Percentiles rank a stretch among this genome's conserved stretches.
phyloP scores from a whole-genome alignment of 2,113 vertebrate genomes.

The Ovis aries region DNA sequence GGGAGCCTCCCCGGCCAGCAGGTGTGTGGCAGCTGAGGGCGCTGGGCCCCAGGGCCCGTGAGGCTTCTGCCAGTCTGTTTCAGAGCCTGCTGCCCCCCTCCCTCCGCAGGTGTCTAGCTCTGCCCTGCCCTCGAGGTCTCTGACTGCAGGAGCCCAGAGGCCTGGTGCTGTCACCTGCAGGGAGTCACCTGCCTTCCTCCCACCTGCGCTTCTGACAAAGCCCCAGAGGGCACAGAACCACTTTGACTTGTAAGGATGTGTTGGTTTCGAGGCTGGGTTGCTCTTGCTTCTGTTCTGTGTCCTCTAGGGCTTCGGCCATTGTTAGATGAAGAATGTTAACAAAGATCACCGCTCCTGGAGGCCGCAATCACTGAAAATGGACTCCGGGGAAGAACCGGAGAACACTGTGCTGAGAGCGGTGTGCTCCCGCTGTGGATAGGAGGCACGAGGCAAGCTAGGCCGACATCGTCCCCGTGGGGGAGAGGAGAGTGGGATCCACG shows the following conservation, averaged over 20 bases:
- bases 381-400: background rate
- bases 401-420: rapidly evolving
- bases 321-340: background rate
- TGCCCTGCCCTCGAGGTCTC: background rate
- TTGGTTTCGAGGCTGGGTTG: background rate
- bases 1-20: background rate
- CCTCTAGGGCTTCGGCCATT: background rate
- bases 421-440: background rate
- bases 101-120: background rate
- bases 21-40: background rate
- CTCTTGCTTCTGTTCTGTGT: background rate
- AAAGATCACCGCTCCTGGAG: background rate
- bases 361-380: background rate
- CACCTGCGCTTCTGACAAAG: background rate
- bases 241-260: background rate
- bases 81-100: background rate
- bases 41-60: rapidly evolving
- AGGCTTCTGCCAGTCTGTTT: background rate
- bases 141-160: background rate
- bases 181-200: background rate
- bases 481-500: rapidly evolving
- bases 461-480: rapidly evolving
- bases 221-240: background rate
- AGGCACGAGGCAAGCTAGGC: background rate
- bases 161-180: background rate